Base-by-base conservation (phyloP, 2,888 invertebrate genomes). In the Polydrusus pterygomalis region DNA sequence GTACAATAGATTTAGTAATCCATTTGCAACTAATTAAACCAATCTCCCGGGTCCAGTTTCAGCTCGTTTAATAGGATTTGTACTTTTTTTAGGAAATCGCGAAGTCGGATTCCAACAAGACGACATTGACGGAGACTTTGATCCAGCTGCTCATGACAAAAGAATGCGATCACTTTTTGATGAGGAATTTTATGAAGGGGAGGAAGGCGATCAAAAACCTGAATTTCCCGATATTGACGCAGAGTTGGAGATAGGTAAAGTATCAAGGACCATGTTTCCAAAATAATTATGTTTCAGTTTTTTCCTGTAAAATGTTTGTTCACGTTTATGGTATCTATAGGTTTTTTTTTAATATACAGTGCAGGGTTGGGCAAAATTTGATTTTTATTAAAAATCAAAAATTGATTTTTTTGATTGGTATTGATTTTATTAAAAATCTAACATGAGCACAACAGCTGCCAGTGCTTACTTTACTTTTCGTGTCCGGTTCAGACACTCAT, bases 71-170 rank as follows among this genome's bases (percentile, higher is more conserved):
- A 25, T 5, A 25, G 25, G 1, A 5, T 25, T 25, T 25, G 25
- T 15, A 34, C 18, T 45, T 38, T 70, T 70, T 71, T 51, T 40
- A 69, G 69, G 71, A 8, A 58, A 45, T 85, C 90, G 92, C 18
- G 91, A 91, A 30, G 45, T 73, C 25, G 58, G 70, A 45, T 84
- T 90, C 78, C 88, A 92, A 88, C 92, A 94, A 78, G 91, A 92
- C 8, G 97, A 98, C 84, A 89, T 98, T 15, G 96, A 98, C 67
- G 94, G 92, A 2, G 97, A 97, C 83, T 97, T 98, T 87, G 96
- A 98, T 89, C 97, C 98, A 0, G 93, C 91, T 9, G 93, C 93
- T 76, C 94, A 98, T 87, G 98, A 98, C 87, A 89, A 90, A 77
- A 91, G 93, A 82, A 98, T 98, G 98, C 90, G 92, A 81, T 91